Percentiles rank a stretch among this genome's conserved stretches.
Evolutionary conservation across 2,888 invertebrate species (phyloP).

Genomic region (Entomobrya proxima): DNA sequence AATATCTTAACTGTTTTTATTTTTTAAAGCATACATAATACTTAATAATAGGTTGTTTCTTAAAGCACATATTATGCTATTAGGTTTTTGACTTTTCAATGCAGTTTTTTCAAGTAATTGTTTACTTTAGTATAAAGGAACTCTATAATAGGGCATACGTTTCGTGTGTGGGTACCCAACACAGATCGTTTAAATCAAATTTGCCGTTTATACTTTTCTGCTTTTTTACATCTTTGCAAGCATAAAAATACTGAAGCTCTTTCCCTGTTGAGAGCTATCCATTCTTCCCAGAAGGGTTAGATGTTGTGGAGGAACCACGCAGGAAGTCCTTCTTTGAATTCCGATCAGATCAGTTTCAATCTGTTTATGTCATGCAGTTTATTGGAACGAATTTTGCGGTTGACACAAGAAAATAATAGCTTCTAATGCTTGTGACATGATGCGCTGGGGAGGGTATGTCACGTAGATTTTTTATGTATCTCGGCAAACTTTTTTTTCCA

Average conservation of each 20-base stretch:
- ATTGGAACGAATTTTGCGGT: constrained; percentile 61
- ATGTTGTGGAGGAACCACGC: not conserved
- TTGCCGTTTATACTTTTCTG: too few species aligned
- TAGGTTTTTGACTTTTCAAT: too few species aligned
- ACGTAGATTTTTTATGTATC: not conserved
- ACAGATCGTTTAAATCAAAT: too few species aligned
- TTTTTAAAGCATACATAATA: too few species aligned
- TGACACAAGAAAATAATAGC: constrained; percentile 62
- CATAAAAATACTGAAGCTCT: not conserved
- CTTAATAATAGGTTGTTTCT: too few species aligned
- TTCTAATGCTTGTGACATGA: constrained; percentile 57
- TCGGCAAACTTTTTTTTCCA: not conserved
- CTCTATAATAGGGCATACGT: too few species aligned
- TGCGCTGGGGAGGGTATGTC: constrained; percentile 40
- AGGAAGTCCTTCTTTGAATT: constrained; percentile 52
- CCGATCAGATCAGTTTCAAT: constrained; percentile 59
- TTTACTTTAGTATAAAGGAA: too few species aligned
- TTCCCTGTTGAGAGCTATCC: not conserved
- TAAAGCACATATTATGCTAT: too few species aligned
- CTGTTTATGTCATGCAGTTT: constrained; percentile 64
- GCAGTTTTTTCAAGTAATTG: too few species aligned
- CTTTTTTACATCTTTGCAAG: not conserved
- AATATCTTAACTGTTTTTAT: too few species aligned
- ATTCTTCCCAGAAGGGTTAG: constrained; percentile 5
- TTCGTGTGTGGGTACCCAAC: too few species aligned